Percentiles rank a stretch among this genome's conserved stretches.
Conservation (phyloP, 2,797 vertebrate species). For the Spinus olivaceus region DNA sequence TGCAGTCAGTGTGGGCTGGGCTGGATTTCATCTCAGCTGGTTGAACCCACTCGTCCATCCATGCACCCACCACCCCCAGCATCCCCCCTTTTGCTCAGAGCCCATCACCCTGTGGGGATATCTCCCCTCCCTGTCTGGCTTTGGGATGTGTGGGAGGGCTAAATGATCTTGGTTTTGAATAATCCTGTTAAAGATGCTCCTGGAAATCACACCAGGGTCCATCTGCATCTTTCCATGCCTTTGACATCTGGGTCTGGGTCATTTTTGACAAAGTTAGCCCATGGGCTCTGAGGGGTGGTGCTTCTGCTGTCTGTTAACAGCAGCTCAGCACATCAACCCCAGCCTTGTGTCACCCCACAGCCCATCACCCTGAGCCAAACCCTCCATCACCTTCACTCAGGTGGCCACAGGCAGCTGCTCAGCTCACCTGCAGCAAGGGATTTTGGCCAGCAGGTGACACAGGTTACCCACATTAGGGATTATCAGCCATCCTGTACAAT, state of each 20-base stretch:
- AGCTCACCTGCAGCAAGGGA: not conserved
- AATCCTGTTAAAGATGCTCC: not conserved
- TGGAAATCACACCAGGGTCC: not conserved
- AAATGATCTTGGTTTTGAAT: not conserved
- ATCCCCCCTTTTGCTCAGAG: not conserved
- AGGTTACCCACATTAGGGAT: not conserved
- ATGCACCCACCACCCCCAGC: accelerated
- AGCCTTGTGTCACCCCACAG: not conserved
- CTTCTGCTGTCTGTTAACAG: not conserved
- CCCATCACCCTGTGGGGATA: accelerated
- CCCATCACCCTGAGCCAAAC: not conserved
- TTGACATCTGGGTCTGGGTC: not conserved
- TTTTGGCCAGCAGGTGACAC: slow-evolving; percentile 36
- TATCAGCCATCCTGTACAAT: not conserved
- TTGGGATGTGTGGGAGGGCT: accelerated
- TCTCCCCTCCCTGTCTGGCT: not conserved
- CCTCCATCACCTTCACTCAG: not conserved
- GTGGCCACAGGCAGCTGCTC: not conserved
- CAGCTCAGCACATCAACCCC: not conserved
- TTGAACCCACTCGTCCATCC: not conserved
- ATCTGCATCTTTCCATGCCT: not conserved
- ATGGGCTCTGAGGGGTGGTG: accelerated
- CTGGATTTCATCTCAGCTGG: not conserved
- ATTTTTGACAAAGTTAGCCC: not conserved
- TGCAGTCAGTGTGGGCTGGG: not conserved